Evolutionary conservation across 1,140 invertebrate species (phyloP).

Genomic region (Hyles euphorbiae): DNA sequence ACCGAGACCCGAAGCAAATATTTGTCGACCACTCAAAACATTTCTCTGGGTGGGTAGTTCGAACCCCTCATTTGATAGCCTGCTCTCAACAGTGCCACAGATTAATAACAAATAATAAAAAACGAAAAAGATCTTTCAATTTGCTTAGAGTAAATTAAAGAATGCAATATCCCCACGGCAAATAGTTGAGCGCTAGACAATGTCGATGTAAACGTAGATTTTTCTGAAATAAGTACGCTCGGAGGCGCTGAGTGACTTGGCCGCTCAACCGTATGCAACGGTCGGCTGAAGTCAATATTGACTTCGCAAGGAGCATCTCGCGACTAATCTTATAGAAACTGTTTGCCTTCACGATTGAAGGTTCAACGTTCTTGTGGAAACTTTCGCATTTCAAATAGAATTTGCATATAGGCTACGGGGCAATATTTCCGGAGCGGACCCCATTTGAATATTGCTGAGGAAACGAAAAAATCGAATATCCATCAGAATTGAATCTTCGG

Average conservation of each 20-base stretch:
- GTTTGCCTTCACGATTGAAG: slow-evolving; percentile 57
- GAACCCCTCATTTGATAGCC: too few species aligned
- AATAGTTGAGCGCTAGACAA: slow-evolving; percentile 47
- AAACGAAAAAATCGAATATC: slow-evolving; percentile 41
- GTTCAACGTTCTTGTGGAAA: slow-evolving; percentile 47
- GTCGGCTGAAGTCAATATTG: slow-evolving; percentile 41
- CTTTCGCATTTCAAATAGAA: slow-evolving; percentile 61
- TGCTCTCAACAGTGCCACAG: too few species aligned
- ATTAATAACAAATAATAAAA: too few species aligned
- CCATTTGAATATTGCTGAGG: slow-evolving; percentile 63
- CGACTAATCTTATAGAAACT: slow-evolving; percentile 65
- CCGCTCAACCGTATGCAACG: slow-evolving; percentile 9
- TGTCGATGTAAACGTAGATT: slow-evolving; percentile 36
- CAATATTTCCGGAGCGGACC: slow-evolving; percentile 55
- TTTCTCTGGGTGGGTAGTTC: too few species aligned
- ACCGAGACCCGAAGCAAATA: too few species aligned
- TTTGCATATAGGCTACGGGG: slow-evolving; percentile 60
- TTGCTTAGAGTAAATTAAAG: slow-evolving; percentile 10
- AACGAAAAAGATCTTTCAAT: background rate
- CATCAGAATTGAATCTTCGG: slow-evolving; percentile 15
- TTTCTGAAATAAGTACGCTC: slow-evolving; percentile 25
- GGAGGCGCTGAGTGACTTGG: slow-evolving; percentile 5
- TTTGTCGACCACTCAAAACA: too few species aligned
- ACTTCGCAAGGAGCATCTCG: slow-evolving; percentile 43
- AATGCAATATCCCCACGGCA: slow-evolving; percentile 45